Evolutionary conservation across 2,113 vertebrate species (phyloP).

Genomic region (Smithornis capensis): DNA sequence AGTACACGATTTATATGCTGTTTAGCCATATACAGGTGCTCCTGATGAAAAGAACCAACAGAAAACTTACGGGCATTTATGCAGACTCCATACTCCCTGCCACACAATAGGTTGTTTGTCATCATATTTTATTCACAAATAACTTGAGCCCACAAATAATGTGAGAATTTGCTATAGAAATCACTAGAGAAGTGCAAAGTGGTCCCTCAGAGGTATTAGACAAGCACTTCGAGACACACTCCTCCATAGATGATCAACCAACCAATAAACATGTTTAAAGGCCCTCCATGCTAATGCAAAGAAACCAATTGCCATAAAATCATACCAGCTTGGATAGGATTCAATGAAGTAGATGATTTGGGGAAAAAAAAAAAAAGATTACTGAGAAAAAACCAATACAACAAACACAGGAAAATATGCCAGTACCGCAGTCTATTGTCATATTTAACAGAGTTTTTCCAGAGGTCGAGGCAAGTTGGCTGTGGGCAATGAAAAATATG

Average conservation of each 20-base stretch:
- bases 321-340: background rate
- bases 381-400: background rate
- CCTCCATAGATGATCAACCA: background rate
- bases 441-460: background rate
- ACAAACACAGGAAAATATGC: background rate
- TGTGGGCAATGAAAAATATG: background rate
- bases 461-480: background rate
- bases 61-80: slow-evolving; percentile 45
- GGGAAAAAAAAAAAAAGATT: background rate
- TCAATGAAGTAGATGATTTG: background rate
- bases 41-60: background rate
- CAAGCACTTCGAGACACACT: background rate
- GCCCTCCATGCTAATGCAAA: background rate
- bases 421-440: background rate
- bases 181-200: background rate
- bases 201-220: background rate
- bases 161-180: background rate
- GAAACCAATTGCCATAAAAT: background rate
- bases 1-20: background rate
- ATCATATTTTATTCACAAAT: background rate
- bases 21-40: slow-evolving; percentile 30
- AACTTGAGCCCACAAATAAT: background rate
- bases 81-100: background rate
- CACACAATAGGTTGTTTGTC: slow-evolving; percentile 26
- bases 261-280: background rate